Percentiles rank a stretch among this genome's conserved stretches.
These are phyloP conservation scores for Melipona bicolor DNA, from an alignment of 2,888 invertebrate genomes.

Conservation along the genomic window DNA sequence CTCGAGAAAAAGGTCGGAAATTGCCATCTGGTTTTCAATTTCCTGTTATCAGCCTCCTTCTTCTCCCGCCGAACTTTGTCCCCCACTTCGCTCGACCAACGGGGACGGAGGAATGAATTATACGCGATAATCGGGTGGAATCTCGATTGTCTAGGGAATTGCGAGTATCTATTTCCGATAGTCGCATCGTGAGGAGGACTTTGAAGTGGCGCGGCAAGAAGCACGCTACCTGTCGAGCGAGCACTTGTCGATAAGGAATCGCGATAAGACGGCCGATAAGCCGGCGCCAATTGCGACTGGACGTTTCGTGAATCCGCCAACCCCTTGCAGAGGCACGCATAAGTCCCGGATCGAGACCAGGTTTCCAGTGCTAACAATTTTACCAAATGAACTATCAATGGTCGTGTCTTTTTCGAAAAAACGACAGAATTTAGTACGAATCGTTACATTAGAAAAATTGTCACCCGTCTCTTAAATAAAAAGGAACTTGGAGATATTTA, in stretches of 20 bases:
- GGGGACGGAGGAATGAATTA: conserved; percentile 32
- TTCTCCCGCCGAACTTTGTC: background rate
- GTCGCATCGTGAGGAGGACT: conserved; percentile 52
- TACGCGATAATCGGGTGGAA: conserved; percentile 59
- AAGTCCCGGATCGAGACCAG: conserved; percentile 3
- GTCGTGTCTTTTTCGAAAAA: background rate
- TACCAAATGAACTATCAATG: too few relatives aligned
- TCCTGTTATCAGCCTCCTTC: conserved; percentile 48
- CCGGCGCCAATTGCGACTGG: conserved; percentile 57
- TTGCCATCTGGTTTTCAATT: conserved; percentile 62
- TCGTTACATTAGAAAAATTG: too few relatives aligned
- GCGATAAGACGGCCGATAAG: conserved; percentile 62
- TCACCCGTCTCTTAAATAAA: too few relatives aligned
- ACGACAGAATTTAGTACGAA: too few relatives aligned
- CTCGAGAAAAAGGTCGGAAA: conserved; percentile 43
- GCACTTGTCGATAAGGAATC: conserved; percentile 63
- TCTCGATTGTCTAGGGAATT: conserved; percentile 65
- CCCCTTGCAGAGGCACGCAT: conserved; percentile 10
- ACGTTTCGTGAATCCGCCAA: conserved; percentile 49
- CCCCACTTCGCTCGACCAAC: background rate
- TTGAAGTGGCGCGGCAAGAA: conserved; percentile 53
- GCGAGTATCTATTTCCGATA: conserved; percentile 60
- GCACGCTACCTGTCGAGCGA: conserved; percentile 64
- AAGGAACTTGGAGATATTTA: too few relatives aligned
- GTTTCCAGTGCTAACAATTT: background rate